Base-by-base conservation (phyloP, 1,140 invertebrate species). In the Thaumetopoea pityocampa region DNA sequence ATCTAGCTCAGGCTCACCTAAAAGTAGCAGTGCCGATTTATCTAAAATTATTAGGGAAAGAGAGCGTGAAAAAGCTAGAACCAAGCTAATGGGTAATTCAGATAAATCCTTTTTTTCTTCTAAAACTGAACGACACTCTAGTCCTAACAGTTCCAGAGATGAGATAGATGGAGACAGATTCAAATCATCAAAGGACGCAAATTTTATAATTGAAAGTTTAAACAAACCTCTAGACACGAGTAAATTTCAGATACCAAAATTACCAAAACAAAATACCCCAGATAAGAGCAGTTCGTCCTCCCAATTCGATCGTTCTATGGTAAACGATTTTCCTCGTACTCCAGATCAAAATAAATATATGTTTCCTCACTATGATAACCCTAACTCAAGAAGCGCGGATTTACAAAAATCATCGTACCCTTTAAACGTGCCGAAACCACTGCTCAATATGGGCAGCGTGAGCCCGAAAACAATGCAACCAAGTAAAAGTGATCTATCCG, bases 181-280 rank as follows among this genome's bases (percentile, higher is more conserved):
- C 86, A 53, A 87, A 85, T 16, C 72, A 81, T 37, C 85, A 5
- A 90, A 90, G 48, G 86, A 88, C 36, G 83, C 87, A 1, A 88
- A 80, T 43, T 85, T 89, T 36, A 81, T 90, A 17, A 90, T 93
- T 47, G 92, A 93, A 61, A 91, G 92, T 7, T 74, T 93, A 8
- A 92, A 92, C 24, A 94, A 94, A 55, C 90, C 92, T 9, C 69
- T 94, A 4, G 92, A 94, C 62, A 93, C 92, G 1, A 85, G 83
- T 42, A 94, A 93, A 63, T 95, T 94, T 85, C 93, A 95, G 84
- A 95, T 95, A 61, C 93, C 93, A 0, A 95, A 95, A 78, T 65
- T 94, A 32, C 81, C 81, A 60, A 84, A 78, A 29, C 77, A 81
- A 59, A 78, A 61, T 11, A 70, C 77, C 15, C 67, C 76, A n/a